Base-by-base conservation (phyloP, 2,113 vertebrate genomes). In the Eulemur macaco region DNA sequence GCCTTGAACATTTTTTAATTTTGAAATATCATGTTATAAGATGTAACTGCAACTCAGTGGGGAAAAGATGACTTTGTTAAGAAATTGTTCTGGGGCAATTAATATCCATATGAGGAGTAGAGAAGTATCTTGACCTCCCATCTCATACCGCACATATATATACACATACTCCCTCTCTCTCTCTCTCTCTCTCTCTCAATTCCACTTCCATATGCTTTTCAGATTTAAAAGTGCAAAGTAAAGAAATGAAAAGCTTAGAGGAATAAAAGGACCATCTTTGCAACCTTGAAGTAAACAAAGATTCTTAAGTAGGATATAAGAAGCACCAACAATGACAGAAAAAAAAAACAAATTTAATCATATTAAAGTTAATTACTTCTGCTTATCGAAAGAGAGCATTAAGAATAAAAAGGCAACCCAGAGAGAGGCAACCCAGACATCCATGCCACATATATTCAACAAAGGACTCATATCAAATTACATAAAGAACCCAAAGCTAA, bases 291-390 rank as follows among this genome's bases (percentile, higher is more conserved):
- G 10, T 63, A 73, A 10, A 56, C 3, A 52, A 66, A 89, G 15
- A 47, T 64, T 47, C 4, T 71, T 71, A 66, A 82, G 56, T 3
- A 66, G 6, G 2, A 34, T 29, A 86, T 84, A 84, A 83, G 91
- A 42, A 89, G n/a, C 9, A 91, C 8, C 20, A 50, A 81, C 14
- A 89, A 94, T 93, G 63, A 88, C 45, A 74, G 45, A 21, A 88
- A 86, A 92, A 87, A 93, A 60, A 13, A 54, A 45, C 11, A 50
- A 52, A 77, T 77, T 78, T 80, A 71, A 66, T 66, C 39, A 47
- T 50, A 11, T 84, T 88, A 87, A 92, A 87, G 47, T 91, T 54
- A 94, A 64, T 91, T 66, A 76, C 23, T 64, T 77, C 37, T 93
- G 52, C 37, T 73, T 88, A 86, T 76, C 27, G 73, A 83, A 52